phyloP scores from a whole-genome alignment of 2,797 vertebrate species.

The Furcifer pardalis region DNA sequence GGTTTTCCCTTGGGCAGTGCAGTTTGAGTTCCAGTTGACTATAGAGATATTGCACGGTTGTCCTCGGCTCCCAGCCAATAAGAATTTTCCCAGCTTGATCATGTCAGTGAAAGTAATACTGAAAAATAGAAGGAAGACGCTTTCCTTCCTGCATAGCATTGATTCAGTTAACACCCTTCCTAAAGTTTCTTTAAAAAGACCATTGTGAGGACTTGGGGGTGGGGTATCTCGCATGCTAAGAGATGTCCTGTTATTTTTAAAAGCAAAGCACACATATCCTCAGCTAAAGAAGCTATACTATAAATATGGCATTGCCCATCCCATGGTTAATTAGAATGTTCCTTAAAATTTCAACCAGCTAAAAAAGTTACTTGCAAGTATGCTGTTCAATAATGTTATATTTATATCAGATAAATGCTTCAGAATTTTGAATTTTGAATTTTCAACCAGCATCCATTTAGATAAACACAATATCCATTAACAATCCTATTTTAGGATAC shows the following conservation, averaged over 20 bases:
- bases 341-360: conserved; percentile 22
- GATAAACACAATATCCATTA: too few species aligned
- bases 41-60: conserved; percentile 68
- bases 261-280: conserved; percentile 46
- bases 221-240: conserved; percentile 63
- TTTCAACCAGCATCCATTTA: background rate
- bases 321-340: background rate
- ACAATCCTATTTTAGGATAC: too few species aligned
- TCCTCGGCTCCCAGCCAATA: conserved; percentile 76
- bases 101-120: conserved; percentile 81
- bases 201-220: conserved; percentile 66
- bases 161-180: conserved; percentile 78
- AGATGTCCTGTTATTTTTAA: conserved; percentile 71
- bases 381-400: conserved; percentile 25
- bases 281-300: background rate
- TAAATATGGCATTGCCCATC: background rate
- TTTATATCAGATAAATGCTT: conserved; percentile 44
- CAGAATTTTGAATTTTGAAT: conserved; percentile 52
- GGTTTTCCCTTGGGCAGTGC: conserved; percentile 64
- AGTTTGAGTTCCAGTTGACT: conserved; percentile 72
- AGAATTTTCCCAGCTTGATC: conserved; percentile 78
- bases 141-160: conserved; percentile 76
- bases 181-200: conserved; percentile 77
- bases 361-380: background rate
- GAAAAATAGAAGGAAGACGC: conserved; percentile 78